These are phyloP conservation scores for Eulithis testata DNA, from an alignment of 2,888 invertebrate species.

Conservation along the genomic window DNA sequence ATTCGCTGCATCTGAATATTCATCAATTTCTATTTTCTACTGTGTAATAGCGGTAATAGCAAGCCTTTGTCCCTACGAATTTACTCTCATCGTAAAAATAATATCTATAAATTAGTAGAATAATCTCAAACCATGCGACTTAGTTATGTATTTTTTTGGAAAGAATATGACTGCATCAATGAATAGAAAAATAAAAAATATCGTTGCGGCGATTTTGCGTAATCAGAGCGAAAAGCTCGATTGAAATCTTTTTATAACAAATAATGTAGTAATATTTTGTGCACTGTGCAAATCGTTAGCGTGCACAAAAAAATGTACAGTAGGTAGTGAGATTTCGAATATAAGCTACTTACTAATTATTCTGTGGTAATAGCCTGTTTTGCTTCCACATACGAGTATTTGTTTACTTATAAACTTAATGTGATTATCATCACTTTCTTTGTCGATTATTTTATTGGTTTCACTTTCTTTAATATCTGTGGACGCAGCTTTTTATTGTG, in stretches of 20 bases:
- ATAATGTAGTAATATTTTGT: too few species aligned
- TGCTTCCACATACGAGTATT: slow-evolving; percentile 27
- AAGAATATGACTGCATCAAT: too few species aligned
- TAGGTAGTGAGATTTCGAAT: too few species aligned
- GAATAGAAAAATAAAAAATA: too few species aligned
- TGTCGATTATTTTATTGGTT: slow-evolving; percentile 70
- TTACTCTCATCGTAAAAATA: neutral
- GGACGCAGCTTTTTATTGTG: slow-evolving; percentile 48
- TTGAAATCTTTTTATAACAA: too few species aligned
- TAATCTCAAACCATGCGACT: too few species aligned
- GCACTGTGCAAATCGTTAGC: too few species aligned
- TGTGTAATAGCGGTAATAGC: slow-evolving; percentile 29
- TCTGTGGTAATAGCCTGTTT: slow-evolving; percentile 16
- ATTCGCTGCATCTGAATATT: slow-evolving; percentile 40
- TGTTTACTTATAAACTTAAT: slow-evolving; percentile 42
- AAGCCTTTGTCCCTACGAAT: slow-evolving; percentile 6
- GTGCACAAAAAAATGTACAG: too few species aligned
- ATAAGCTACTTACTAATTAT: neutral
- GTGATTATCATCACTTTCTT: slow-evolving; percentile 76
- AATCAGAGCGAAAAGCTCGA: too few species aligned
- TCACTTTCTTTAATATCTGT: slow-evolving; percentile 73
- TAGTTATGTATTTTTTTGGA: too few species aligned
- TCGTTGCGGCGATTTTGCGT: too few species aligned
- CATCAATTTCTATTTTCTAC: slow-evolving; percentile 40
- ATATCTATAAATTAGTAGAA: too few species aligned